Percentiles rank a stretch among this genome's conserved stretches.
phyloP scores from a whole-genome alignment of 1,140 invertebrate genomes.

The Trichonephila clavata region DNA sequence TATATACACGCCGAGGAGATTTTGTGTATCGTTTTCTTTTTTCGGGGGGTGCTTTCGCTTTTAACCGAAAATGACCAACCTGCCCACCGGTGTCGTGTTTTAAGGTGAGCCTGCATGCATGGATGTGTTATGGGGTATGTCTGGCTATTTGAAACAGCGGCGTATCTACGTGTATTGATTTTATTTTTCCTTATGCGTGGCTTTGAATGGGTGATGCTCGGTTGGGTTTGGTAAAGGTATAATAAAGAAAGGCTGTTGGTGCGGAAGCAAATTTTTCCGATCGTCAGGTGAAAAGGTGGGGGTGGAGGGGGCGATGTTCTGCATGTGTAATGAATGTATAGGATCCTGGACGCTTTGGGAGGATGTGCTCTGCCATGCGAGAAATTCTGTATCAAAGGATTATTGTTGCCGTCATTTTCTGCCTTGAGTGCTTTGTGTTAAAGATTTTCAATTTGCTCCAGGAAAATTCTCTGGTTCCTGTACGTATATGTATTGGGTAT shows the following conservation, averaged over 20 bases:
- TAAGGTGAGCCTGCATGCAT: constrained; percentile 23
- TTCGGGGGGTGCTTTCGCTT: constrained; percentile 1
- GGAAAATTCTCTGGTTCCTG: neutral
- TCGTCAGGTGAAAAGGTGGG: constrained; percentile 20
- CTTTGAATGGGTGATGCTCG: constrained; percentile 43
- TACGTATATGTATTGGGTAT: neutral
- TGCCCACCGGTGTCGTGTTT: constrained; percentile 7
- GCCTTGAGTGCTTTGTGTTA: neutral
- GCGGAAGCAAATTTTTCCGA: constrained; percentile 8
- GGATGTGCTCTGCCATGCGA: neutral
- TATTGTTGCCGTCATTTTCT: constrained; percentile 11
- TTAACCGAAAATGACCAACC: constrained; percentile 52
- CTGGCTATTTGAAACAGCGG: neutral
- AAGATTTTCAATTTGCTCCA: neutral
- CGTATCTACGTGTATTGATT: constrained; percentile 38
- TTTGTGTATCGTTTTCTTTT: constrained; percentile 36
- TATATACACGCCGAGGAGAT: constrained; percentile 35
- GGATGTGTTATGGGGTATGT: constrained; percentile 10
- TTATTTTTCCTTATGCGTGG: neutral
- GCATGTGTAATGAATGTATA: constrained; percentile 35
- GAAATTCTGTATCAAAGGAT: neutral
- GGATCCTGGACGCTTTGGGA: neutral
- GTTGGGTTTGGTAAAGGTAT: constrained; percentile 52
- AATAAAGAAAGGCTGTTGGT: constrained; percentile 34
- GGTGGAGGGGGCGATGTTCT: neutral